Evolutionary conservation across 2,797 vertebrate genomes (phyloP), one percentile per base, ranked within the genome.

Genomic region (Enteromius paludinosus): DNA sequence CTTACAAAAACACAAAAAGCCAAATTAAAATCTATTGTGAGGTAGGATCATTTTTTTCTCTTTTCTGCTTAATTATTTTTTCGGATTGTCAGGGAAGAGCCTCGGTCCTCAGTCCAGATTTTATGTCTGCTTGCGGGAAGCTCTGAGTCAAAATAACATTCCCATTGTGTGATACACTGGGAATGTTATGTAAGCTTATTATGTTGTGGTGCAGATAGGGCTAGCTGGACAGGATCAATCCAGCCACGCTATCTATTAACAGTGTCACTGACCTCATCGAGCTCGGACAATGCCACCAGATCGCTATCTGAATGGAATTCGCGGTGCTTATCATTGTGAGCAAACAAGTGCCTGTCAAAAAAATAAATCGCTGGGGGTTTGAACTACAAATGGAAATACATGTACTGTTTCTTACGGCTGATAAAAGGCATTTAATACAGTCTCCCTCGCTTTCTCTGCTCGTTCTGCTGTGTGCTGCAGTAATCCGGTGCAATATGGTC

Each of bases 401-500:
- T 84, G 79, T 70, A 47, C 82, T 75, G 18, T 43, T 92, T 91
- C 87, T 92, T 92, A 92, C 64, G 47, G 56, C 73, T 81, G 80
- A 84, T 86, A 82, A 85, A 82, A 54, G 84, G 69, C 86, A 91
- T 93, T 91, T 90, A 89, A 87, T 87, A 86, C 78, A 89, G 87
- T 89, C 82, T 80, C 83, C 87, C 86, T 33, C 59, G 54, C 81
- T 82, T 33, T 77, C 86, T 41, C 33, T 90, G 87, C 87, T 90
- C 82, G 88, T 91, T 92, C 89, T 92, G 80, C 88, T 91, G 91
- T 94, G 91, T 90, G 90, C 87, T 90, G 90, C 83, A 90, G 92
- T 94, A 96, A 95, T 95, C 96, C 92, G 89, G 93, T 91, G 94
- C 96, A 97, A 96, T 97, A 97, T 97, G 97, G 93, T 97, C 93